A percentile compares a stretch with the other conserved stretches of the same genome.
Evolutionary conservation across 2,797 vertebrate species (phyloP).

Genomic region (Gephyroberyx darwinii): DNA sequence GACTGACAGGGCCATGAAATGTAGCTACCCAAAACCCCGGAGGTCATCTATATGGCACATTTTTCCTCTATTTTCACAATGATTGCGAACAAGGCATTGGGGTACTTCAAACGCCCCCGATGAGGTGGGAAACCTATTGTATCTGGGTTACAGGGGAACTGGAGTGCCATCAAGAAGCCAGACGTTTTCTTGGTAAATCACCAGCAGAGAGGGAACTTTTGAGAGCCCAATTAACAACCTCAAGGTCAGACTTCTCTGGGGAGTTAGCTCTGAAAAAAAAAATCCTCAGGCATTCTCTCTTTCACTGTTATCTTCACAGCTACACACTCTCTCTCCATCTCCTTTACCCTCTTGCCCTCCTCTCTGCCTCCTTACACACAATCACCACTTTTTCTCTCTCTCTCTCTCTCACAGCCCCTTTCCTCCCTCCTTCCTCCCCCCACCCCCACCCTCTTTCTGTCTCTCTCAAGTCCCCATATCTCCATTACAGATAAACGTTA

Average conservation of each 20-base stretch:
- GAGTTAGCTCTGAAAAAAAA: conserved; percentile 43
- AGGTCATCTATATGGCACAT: conserved; percentile 50
- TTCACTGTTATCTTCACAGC: conserved; percentile 37
- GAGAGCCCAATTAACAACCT: conserved; percentile 75
- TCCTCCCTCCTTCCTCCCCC: conserved; percentile 3
- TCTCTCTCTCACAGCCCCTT: conserved; percentile 13
- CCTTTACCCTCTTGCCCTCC: conserved; percentile 23
- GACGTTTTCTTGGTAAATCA: conserved; percentile 71
- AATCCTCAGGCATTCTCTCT: conserved; percentile 54
- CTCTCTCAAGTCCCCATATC: conserved; percentile 19
- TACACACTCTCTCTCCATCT: conserved; percentile 31
- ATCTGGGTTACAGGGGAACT: conserved; percentile 67
- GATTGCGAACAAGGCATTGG: conserved; percentile 50
- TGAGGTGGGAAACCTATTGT: conserved; percentile 58
- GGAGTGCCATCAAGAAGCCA: conserved; percentile 65
- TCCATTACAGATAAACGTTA: conserved; percentile 61
- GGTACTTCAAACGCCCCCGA: conserved; percentile 46
- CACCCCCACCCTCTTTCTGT: background rate
- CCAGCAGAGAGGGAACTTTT: conserved; percentile 63
- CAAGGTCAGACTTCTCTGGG: conserved; percentile 71
- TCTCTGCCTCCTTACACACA: background rate
- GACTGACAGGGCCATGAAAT: conserved; percentile 61
- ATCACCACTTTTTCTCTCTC: conserved; percentile 4
- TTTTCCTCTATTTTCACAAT: conserved; percentile 56
- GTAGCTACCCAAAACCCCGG: conserved; percentile 52